Conservation (phyloP, 2,797 vertebrate genomes). For the Chaetophractus vellerosus region DNA sequence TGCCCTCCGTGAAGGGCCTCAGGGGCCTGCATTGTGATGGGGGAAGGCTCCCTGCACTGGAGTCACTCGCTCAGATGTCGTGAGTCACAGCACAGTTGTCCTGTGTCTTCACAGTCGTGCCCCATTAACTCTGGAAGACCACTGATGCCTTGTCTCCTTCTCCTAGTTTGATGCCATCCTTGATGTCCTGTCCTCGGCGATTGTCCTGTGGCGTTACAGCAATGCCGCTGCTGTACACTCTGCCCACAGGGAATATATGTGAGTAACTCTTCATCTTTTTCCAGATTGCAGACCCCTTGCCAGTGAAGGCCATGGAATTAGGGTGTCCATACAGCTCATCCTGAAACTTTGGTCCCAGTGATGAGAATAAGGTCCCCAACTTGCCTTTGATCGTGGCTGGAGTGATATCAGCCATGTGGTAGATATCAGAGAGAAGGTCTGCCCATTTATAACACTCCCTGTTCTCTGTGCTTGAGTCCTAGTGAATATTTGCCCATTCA, state of each 20-base stretch:
- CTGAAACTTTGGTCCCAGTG: neutral
- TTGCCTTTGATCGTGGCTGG: neutral
- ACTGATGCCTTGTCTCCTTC: constrained; percentile 79
- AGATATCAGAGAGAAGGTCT: neutral
- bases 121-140: constrained; percentile 47
- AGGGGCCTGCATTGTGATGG: neutral
- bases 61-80: neutral
- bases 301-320: neutral
- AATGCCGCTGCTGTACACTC: constrained; percentile 98
- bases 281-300: neutral
- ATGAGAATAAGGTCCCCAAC: neutral
- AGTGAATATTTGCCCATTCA: constrained; percentile 15
- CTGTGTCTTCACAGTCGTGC: constrained; percentile 16
- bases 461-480: neutral
- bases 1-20: neutral
- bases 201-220: constrained; percentile 99
- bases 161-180: constrained; percentile 96
- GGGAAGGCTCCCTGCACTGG: neutral
- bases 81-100: neutral
- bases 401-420: neutral
- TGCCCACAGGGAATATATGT: constrained; percentile 98
- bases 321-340: neutral
- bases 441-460: neutral
- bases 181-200: constrained; percentile 97
- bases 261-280: constrained; percentile 88